Evolutionary conservation across 2,113 vertebrate genomes (phyloP).

Genomic region (Raja brachyura): DNA sequence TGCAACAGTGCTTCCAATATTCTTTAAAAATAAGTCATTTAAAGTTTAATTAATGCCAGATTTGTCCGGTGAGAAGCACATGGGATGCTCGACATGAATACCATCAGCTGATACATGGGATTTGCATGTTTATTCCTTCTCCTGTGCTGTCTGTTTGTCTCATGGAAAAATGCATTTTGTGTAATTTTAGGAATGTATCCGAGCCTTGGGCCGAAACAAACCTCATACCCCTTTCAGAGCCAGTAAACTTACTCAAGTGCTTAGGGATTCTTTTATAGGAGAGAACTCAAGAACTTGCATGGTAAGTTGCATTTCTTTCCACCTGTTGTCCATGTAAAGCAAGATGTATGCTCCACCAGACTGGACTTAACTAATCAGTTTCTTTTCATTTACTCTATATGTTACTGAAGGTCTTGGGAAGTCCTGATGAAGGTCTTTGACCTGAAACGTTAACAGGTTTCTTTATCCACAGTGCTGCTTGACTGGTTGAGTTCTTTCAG

Average conservation of each 20-base stretch:
- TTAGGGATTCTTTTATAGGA: constrained; percentile 94
- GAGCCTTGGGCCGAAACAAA: constrained; percentile 92
- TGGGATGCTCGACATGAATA: too few species aligned
- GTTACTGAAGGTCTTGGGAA: background rate
- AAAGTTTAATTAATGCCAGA: background rate
- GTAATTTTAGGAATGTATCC: constrained; percentile 81
- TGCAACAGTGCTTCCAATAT: background rate
- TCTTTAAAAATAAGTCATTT: background rate
- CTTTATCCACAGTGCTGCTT: too few species aligned
- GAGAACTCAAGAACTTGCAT: constrained; percentile 97
- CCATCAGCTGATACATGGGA: too few species aligned
- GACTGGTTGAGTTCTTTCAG: too few species aligned
- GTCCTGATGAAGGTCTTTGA: too few species aligned
- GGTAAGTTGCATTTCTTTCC: constrained; percentile 58
- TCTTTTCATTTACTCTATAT: too few species aligned
- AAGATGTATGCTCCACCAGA: background rate
- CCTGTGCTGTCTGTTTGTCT: background rate
- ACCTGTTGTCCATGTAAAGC: background rate
- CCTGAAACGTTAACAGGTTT: too few species aligned
- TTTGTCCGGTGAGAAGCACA: background rate
- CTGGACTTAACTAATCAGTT: background rate
- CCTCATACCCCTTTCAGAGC: constrained; percentile 94
- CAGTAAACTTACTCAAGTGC: constrained; percentile 95
- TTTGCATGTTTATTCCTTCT: too few species aligned
- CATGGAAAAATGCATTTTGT: background rate